Percentiles rank a stretch among this genome's conserved stretches.
Conservation (phyloP, 1,140 invertebrate genomes). For the Coptotermes formosanus region DNA sequence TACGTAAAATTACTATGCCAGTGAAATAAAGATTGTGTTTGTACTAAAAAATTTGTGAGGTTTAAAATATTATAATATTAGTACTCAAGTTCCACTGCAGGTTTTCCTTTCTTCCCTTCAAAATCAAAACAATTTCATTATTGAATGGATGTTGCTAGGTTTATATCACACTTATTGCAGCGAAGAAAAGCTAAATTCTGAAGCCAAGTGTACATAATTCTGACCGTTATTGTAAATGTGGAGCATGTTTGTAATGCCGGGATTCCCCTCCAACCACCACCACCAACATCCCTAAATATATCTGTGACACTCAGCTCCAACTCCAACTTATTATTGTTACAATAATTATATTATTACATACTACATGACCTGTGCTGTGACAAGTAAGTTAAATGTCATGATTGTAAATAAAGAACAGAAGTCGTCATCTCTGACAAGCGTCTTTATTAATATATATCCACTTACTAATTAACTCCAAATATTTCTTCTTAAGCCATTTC, state of each 20-base stretch:
- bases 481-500: neutral
- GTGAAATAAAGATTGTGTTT: neutral
- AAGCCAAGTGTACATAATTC: neutral
- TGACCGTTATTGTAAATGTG: neutral
- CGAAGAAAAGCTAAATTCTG: neutral
- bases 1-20: neutral
- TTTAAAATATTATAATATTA: neutral
- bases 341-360: slow-evolving; percentile 25
- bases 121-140: neutral
- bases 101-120: neutral
- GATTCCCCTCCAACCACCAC: neutral
- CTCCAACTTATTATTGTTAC: slow-evolving; percentile 25
- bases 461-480: no score
- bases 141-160: neutral
- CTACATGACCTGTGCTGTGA: slow-evolving; percentile 34
- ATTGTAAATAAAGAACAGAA: slow-evolving; percentile 34
- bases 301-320: neutral
- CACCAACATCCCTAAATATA: neutral
- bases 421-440: slow-evolving; percentile 19
- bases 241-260: neutral
- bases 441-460: neutral
- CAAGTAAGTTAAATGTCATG: slow-evolving; percentile 32
- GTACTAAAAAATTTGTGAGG: neutral
- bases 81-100: neutral
- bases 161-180: neutral